Percentiles rank a stretch among this genome's conserved stretches.
Evolutionary conservation across 2,113 vertebrate species (phyloP).

Genomic region (Indicator maculatus): DNA sequence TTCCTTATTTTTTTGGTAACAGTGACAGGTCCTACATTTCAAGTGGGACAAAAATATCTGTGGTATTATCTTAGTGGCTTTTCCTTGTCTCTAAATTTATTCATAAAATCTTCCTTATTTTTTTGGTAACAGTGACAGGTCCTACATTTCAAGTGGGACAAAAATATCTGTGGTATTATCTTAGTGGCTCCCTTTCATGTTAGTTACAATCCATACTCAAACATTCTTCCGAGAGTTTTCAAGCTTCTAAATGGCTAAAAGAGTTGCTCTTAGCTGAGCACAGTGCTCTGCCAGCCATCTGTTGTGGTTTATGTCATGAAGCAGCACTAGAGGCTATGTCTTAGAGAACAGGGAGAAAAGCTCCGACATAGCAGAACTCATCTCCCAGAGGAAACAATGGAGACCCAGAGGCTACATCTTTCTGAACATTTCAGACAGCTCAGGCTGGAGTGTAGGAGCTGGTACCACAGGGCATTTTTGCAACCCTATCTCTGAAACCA

Average conservation of each 20-base stretch:
- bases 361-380: neutral
- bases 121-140: neutral
- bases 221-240: neutral
- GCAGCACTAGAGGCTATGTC: constrained; percentile 6
- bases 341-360: constrained; percentile 15
- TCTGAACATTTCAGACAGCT: neutral
- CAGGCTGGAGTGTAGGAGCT: neutral
- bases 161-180: neutral
- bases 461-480: neutral
- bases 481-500: neutral
- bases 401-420: constrained; percentile 1
- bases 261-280: constrained; percentile 32
- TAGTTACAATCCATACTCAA: neutral
- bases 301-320: constrained; percentile 49
- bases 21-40: neutral
- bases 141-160: neutral
- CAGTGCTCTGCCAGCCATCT: constrained; percentile 45
- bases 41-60: neutral
- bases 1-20: neutral
- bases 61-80: neutral
- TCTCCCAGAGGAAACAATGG: neutral
- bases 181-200: neutral
- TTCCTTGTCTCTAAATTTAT: neutral
- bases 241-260: constrained; percentile 1
- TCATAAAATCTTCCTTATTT: neutral